Evolutionary conservation across 2,797 vertebrate species (phyloP), one percentile per base, ranked within the genome.

Genomic region (Crypturellus tataupa): DNA sequence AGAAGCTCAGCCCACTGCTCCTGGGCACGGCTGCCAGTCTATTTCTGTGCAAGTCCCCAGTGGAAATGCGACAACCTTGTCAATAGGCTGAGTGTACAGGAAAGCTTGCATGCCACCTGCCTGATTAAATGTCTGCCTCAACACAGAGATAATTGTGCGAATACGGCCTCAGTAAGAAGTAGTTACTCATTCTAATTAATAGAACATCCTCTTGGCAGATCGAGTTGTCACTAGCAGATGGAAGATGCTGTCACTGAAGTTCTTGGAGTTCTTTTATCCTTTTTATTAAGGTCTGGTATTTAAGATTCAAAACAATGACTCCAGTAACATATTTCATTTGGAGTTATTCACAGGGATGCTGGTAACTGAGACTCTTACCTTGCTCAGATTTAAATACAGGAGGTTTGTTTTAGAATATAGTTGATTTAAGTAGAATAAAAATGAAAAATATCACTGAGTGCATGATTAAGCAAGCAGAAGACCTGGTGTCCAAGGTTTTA

Each of bases 161-260:
- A 60, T 25, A n/a, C 78, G 89, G 87, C 89, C 27, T 2, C 89
- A 68, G 87, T 33, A 83, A 94, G 94, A 23, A 85, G 91, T 80
- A 91, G 27, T 95, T 96, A 93, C 90, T 96, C 95, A 94, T 87
- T 76, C 83, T 86, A 84, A 95, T 96, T 96, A 94, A 94, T 60
- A 73, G 93, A 94, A 81, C 89, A 84, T 96, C 90, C 94, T 92
- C 85, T 70, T 96, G 96, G 96, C 95, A 96, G 70, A 73, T 29
- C 7, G 20, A 20, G 87, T 8, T 56, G 82, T 44, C 49, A 80
- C 47, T 76, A 96, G 94, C 92, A 95, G 96, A 97, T 96, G 94
- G 96, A 94, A 94, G 85, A 12, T 0, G 82, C 87, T 91, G 95
- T 19, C 63, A 25, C 85, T 62, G 1, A 93, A 95, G 93, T 95